phyloP scores from a whole-genome alignment of 2,797 vertebrate genomes.

The Masticophis lateralis region DNA sequence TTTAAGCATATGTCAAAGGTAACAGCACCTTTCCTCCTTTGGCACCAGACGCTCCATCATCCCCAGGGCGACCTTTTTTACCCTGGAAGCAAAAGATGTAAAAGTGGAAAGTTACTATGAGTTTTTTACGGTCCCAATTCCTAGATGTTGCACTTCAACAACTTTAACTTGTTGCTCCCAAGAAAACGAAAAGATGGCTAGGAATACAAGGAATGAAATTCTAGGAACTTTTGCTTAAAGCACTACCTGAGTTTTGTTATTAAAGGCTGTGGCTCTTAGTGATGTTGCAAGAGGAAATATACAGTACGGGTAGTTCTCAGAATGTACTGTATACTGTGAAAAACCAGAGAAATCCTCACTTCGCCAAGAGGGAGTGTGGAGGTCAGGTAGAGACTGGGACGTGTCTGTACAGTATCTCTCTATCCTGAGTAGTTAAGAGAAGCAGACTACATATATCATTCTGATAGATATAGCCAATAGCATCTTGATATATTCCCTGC shows the following conservation, averaged over 20 bases:
- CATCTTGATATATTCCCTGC: background rate
- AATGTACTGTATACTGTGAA: background rate
- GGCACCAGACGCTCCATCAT: slow-evolving; percentile 78
- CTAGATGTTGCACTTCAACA: background rate
- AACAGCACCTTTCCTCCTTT: slow-evolving; percentile 84
- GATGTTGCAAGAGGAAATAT: background rate
- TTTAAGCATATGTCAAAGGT: slow-evolving; percentile 25
- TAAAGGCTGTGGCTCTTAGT: background rate
- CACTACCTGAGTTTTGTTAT: background rate
- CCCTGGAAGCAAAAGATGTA: slow-evolving; percentile 75
- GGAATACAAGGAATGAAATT: background rate
- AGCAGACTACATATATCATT: background rate
- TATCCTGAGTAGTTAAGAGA: background rate
- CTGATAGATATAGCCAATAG: background rate
- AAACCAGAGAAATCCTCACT: background rate
- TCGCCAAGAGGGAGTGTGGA: background rate
- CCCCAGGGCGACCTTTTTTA: slow-evolving; percentile 86
- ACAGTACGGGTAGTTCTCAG: background rate
- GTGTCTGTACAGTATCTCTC: background rate
- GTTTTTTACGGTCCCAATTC: background rate
- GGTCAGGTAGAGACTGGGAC: background rate
- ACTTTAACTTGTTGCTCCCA: background rate
- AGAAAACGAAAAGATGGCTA: background rate
- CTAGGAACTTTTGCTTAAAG: background rate
- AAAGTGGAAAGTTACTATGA: slow-evolving; percentile 5